Percentiles rank a stretch among this genome's conserved stretches.
These are phyloP conservation scores for Oostethus manadensis DNA, from an alignment of 2,113 vertebrate species.

Conservation along the genomic window DNA sequence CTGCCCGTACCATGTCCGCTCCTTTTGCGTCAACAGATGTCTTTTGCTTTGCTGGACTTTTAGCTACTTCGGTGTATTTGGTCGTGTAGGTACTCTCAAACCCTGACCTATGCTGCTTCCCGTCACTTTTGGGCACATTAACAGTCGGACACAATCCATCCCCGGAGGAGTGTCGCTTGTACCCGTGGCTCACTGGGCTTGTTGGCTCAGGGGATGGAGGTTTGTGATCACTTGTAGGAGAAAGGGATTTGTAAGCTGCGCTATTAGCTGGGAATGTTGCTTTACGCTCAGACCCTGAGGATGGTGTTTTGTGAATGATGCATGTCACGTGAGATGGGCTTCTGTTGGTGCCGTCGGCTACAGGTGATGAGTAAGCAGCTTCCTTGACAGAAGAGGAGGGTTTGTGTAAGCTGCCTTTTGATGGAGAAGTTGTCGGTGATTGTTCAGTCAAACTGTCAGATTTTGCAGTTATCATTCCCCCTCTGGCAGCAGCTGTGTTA, in stretches of 20 bases:
- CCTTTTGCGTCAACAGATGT: constrained; percentile 39
- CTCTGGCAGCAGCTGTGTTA: constrained; percentile 49
- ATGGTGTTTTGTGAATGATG: constrained; percentile 24
- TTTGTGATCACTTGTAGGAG: constrained; percentile 43
- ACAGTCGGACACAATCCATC: constrained; percentile 52
- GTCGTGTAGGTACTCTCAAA: constrained; percentile 39
- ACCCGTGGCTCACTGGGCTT: constrained; percentile 35
- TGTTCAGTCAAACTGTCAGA: constrained; percentile 41
- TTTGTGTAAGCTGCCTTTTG: constrained; percentile 46
- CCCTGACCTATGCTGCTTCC: constrained; percentile 39
- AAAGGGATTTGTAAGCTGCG: constrained; percentile 36
- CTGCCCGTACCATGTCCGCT: constrained; percentile 65
- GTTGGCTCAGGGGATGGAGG: constrained; percentile 43
- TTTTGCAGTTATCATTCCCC: constrained; percentile 41
- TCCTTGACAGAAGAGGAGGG: constrained; percentile 43
- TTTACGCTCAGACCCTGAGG: constrained; percentile 36
- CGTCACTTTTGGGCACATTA: constrained; percentile 39
- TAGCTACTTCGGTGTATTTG: constrained; percentile 40
- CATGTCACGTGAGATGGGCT: constrained; percentile 16
- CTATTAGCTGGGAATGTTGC: constrained; percentile 31
- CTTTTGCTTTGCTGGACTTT: constrained; percentile 37
- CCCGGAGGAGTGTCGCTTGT: constrained; percentile 46
- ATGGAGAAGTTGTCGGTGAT: constrained; percentile 45
- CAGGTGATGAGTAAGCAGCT: constrained; percentile 28
- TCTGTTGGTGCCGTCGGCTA: constrained; percentile 37